phyloP scores from a whole-genome alignment of 2,797 vertebrate species.

The Typhlichthys eigenmanni region DNA sequence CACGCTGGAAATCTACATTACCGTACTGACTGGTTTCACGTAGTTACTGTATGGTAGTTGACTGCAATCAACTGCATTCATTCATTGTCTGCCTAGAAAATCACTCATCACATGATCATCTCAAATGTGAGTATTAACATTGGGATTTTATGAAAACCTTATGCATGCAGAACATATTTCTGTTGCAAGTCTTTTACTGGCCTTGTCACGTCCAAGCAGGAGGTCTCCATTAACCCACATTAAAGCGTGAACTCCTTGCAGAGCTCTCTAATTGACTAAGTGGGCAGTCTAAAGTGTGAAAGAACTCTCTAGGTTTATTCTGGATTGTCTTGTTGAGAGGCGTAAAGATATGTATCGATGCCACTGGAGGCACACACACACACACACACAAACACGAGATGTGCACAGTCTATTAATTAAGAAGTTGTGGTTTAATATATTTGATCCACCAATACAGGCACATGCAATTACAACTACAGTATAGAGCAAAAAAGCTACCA shows the following conservation, averaged over 20 bases:
- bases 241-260: conserved; percentile 27
- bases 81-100: too few species aligned
- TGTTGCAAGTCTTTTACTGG: conserved; percentile 7
- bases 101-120: too few species aligned
- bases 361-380: conserved; percentile 30
- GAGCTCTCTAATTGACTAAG: conserved; percentile 49
- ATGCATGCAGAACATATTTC: background rate
- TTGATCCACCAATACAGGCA: too few species aligned
- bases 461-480: background rate
- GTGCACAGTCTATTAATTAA: conserved; percentile 31
- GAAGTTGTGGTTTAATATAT: conserved; percentile 4
- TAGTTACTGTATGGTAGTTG: too few species aligned
- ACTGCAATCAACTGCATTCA: too few species aligned
- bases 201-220: conserved; percentile 20
- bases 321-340: conserved; percentile 16
- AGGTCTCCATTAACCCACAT: conserved; percentile 25
- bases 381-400: conserved; percentile 28
- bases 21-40: too few species aligned
- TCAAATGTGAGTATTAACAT: too few species aligned
- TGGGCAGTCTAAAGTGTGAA: conserved; percentile 41
- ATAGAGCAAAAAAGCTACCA: background rate
- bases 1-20: too few species aligned
- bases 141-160: background rate
- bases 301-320: conserved; percentile 45
- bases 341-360: conserved; percentile 35